Evolutionary conservation across 1,140 invertebrate species (phyloP), one percentile per base, ranked within the genome.

Genomic region (Coelopa frigida): DNA sequence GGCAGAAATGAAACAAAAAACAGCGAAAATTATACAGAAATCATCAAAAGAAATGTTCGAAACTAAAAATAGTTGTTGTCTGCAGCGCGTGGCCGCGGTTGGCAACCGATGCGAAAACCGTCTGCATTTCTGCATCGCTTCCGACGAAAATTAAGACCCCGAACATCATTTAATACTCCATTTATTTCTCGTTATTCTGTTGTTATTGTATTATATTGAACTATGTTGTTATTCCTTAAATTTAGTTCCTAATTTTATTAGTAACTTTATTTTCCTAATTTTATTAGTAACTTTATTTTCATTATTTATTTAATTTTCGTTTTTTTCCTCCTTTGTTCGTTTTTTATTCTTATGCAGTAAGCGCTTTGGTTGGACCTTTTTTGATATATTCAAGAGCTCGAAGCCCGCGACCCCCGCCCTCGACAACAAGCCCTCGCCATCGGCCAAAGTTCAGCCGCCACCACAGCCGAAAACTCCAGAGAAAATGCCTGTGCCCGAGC

Each of bases 281-380:
- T 50, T 44, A 44, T 40, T 22, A 32, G 41, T 37, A 24, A 32
- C 31, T 26, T 31, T 29, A 24, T 23, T 44, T 23, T 39, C 8
- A 15, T 48, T 41, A 27, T 39, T 15, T 18, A 32, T 48, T 47
- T 43, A 24, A 27, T 50, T 44, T 24, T 23, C 27, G 44, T 52
- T 38, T 41, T n/a, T 44, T 50, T 20, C 50, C 44, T 46, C 6
- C 23, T 50, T 45, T 35, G n/a, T 33, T 35, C 39, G n/a, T 33
- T 35, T 42, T 32, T 21, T 12, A 43, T 48, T 50, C 54, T 17
- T 14, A 14, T 49, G 39, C 66, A 67, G 63, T 45, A 67, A 67
- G 57, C 62, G 59, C 48, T 61, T 66, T 52, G 57, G 54, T 49
- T 67, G 63, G 63, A 49, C 40, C 20, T 51, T 51, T 40, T 51